phyloP scores from a whole-genome alignment of 2,797 vertebrate genomes.

The Parauchenoglanis punctatus region DNA sequence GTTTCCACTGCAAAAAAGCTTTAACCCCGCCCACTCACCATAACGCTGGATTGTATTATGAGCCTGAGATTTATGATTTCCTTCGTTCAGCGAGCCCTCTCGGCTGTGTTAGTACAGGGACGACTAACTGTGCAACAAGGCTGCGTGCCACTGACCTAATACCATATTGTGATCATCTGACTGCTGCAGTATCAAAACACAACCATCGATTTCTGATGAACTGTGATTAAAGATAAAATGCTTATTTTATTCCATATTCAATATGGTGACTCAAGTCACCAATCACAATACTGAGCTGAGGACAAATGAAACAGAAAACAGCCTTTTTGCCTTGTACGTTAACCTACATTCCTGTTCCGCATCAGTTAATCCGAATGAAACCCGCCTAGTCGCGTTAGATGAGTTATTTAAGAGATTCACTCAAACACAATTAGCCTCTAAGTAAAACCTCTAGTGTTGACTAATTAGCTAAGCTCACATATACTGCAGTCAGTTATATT shows the following conservation, averaged over 20 bases:
- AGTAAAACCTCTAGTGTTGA: neutral
- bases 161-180: neutral
- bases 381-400: neutral
- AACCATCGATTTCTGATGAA: neutral
- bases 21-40: neutral
- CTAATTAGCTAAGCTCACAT: neutral
- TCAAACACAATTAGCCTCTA: neutral
- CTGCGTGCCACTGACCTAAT: neutral
- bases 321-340: neutral
- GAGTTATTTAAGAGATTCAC: neutral
- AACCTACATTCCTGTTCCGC: neutral
- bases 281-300: neutral
- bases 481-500: neutral
- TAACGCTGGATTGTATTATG: neutral
- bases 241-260: neutral
- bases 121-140: neutral
- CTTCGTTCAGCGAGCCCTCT: neutral
- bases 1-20: constrained; percentile 6
- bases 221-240: neutral
- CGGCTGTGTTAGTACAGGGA: neutral
- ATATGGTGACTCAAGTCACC: neutral
- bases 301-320: neutral
- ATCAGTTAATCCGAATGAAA: neutral
- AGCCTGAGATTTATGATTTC: neutral
- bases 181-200: neutral